Conservation (phyloP, 2,797 vertebrate species). For the Gambusia yucatana region DNA sequence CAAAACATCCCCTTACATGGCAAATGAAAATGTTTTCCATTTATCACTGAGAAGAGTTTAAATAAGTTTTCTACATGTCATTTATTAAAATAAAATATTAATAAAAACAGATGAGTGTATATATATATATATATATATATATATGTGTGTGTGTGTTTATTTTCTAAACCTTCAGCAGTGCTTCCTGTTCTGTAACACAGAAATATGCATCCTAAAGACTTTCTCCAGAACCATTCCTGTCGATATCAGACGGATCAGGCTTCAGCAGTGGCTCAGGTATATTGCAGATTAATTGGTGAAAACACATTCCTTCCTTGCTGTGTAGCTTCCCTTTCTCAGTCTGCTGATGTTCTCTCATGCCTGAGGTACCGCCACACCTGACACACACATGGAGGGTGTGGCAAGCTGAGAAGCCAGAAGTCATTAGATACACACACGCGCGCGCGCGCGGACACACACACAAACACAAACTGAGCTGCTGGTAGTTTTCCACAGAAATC, state of each 20-base stretch:
- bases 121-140: no score
- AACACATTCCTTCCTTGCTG: constrained; percentile 36
- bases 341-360: constrained; percentile 52
- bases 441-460: not conserved
- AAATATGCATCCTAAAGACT: not conserved
- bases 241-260: not conserved
- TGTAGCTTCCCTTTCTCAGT: constrained; percentile 15
- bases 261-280: not conserved
- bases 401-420: constrained; percentile 20
- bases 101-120: not conserved
- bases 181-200: not conserved
- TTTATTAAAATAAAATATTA: not conserved
- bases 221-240: not conserved
- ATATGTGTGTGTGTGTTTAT: no score
- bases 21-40: not conserved
- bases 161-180: not conserved
- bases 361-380: constrained; percentile 66
- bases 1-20: not conserved
- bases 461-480: constrained; percentile 12
- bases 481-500: constrained; percentile 77
- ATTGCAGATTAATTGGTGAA: constrained; percentile 20
- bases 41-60: not conserved
- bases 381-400: constrained; percentile 69
- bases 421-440: constrained; percentile 34
- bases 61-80: not conserved